Evolutionary conservation across 2,797 vertebrate species (phyloP).

Genomic region (Heliangelus exortis): DNA sequence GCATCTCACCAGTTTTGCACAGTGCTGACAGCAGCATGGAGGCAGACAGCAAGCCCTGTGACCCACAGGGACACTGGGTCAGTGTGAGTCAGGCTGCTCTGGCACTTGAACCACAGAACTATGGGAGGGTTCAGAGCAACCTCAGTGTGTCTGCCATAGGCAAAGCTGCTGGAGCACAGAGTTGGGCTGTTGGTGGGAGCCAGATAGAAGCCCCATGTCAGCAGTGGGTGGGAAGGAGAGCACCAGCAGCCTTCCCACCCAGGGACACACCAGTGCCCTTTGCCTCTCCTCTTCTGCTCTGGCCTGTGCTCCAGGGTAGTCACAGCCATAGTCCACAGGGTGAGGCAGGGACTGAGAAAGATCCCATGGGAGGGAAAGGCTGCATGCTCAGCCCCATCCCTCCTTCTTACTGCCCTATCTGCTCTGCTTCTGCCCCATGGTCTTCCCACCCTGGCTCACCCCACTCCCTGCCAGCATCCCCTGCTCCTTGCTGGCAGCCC

Average conservation of each 20-base stretch:
- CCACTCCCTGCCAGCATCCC: background rate
- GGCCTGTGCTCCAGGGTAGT: background rate
- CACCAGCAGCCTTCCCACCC: accelerated
- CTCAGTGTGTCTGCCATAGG: background rate
- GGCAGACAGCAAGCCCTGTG: background rate
- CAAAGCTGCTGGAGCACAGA: background rate
- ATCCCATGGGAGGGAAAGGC: background rate
- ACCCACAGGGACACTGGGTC: accelerated
- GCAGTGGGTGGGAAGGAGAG: background rate
- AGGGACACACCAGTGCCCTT: background rate
- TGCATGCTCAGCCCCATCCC: background rate
- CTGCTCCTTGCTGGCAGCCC: background rate
- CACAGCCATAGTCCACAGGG: background rate
- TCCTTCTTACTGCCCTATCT: background rate
- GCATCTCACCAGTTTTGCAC: background rate
- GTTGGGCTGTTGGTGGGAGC: background rate
- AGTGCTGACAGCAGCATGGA: accelerated
- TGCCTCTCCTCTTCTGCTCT: background rate
- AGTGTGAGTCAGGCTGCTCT: background rate
- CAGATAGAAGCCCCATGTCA: background rate
- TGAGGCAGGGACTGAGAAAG: background rate
- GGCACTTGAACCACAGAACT: background rate
- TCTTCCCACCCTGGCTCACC: background rate
- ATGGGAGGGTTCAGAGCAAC: background rate
- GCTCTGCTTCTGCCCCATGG: background rate